These are phyloP conservation scores for Enchytraeus crypticus DNA, from an alignment of 2,888 invertebrate genomes.

Conservation along the genomic window DNA sequence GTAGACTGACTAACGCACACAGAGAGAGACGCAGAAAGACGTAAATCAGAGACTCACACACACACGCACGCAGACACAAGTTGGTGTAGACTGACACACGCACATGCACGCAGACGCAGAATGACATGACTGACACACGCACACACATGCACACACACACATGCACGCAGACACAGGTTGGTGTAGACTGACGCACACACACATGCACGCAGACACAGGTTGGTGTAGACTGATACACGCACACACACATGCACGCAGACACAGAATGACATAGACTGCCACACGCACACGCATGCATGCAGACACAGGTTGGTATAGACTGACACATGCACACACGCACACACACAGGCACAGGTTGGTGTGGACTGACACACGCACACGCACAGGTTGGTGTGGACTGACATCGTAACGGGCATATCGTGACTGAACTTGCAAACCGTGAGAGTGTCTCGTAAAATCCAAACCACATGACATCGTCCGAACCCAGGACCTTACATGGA, in stretches of 20 bases:
- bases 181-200: background rate
- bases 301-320: background rate
- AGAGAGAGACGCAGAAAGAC: background rate
- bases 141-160: background rate
- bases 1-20: conserved; percentile 8
- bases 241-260: background rate
- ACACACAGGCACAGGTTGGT: background rate
- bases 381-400: no score
- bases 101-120: background rate
- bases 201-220: background rate
- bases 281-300: background rate
- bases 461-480: no score
- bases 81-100: background rate
- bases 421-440: no score
- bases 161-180: background rate
- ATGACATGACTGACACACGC: background rate
- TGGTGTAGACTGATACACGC: background rate
- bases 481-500: no score
- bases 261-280: background rate
- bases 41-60: background rate
- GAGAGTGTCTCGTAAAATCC: no score
- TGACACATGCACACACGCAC: background rate
- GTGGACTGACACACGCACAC: background rate
- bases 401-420: no score
- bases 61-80: background rate